Conservation (phyloP, 2,113 vertebrate species). For the Caretta caretta region DNA sequence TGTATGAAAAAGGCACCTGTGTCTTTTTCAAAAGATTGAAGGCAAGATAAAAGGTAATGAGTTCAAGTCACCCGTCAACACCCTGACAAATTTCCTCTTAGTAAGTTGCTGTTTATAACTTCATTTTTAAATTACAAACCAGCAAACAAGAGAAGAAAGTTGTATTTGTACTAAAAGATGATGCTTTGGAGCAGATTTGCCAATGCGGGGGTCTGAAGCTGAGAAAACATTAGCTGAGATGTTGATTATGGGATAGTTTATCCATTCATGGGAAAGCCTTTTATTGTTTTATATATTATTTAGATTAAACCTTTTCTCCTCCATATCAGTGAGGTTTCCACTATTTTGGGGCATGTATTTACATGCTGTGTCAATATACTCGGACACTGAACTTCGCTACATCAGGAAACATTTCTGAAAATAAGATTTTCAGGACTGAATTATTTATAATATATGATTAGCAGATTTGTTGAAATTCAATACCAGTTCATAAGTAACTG, state of each 20-base stretch:
- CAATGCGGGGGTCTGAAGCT: neutral
- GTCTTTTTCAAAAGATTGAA: neutral
- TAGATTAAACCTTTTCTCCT: conserved; percentile 1
- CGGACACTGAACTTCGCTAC: conserved; percentile 76
- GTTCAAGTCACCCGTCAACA: neutral
- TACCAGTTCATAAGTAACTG: conserved; percentile 75
- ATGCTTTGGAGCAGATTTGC: neutral
- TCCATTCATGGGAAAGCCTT: neutral
- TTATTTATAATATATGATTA: conserved; percentile 87
- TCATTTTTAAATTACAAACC: conserved; percentile 52
- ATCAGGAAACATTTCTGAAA: conserved; percentile 90
- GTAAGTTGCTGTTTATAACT: neutral
- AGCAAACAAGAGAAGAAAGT: conserved; percentile 1
- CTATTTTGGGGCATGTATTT: conserved; percentile 6
- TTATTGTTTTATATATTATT: neutral
- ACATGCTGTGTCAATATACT: conserved; percentile 73
- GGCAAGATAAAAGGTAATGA: neutral
- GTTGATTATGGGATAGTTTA: neutral
- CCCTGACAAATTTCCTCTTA: conserved; percentile 5
- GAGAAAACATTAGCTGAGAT: neutral
- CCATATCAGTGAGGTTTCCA: neutral
- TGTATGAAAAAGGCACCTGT: fast-evolving
- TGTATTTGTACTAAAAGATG: neutral
- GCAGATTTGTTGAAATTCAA: conserved; percentile 83
- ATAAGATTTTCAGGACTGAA: conserved; percentile 85